A percentile compares a stretch with the other conserved stretches of the same genome.
Evolutionary conservation across 2,888 invertebrate species (phyloP).

Genomic region (Polymixis flavicincta): DNA sequence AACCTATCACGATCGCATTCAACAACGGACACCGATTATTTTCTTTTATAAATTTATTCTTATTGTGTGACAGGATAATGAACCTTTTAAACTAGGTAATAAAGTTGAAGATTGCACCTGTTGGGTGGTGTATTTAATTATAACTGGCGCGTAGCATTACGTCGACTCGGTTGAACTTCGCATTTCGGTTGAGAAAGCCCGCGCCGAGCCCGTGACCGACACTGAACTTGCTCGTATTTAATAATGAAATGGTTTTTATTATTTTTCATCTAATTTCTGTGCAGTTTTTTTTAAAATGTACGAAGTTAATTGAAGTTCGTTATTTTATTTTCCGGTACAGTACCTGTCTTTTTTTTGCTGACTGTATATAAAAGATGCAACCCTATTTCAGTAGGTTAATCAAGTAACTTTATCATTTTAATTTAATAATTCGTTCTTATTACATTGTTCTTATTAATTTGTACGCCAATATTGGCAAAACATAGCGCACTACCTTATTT

Average conservation of each 20-base stretch:
- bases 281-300: constrained; percentile 13
- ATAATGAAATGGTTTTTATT: constrained; percentile 39
- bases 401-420: too few species aligned
- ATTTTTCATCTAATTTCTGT: constrained; percentile 21
- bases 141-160: constrained; percentile 47
- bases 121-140: constrained; percentile 47
- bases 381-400: background rate
- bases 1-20: constrained; percentile 61
- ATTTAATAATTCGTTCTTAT: too few species aligned
- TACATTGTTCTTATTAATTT: too few species aligned
- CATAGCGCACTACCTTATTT: too few species aligned
- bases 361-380: background rate
- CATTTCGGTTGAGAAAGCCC: constrained; percentile 46
- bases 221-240: constrained; percentile 68
- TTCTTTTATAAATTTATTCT: constrained; percentile 41
- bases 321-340: constrained; percentile 38
- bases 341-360: constrained; percentile 1
- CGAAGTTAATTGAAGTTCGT: constrained; percentile 26
- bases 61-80: constrained; percentile 28
- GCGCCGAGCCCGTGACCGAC: constrained; percentile 67
- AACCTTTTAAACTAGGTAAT: constrained; percentile 12
- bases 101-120: constrained; percentile 55
- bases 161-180: constrained; percentile 47
- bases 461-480: too few species aligned
- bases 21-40: constrained; percentile 48